These are phyloP conservation scores for Poecilia gillii DNA, from an alignment of 2,797 vertebrate species.

Conservation along the genomic window DNA sequence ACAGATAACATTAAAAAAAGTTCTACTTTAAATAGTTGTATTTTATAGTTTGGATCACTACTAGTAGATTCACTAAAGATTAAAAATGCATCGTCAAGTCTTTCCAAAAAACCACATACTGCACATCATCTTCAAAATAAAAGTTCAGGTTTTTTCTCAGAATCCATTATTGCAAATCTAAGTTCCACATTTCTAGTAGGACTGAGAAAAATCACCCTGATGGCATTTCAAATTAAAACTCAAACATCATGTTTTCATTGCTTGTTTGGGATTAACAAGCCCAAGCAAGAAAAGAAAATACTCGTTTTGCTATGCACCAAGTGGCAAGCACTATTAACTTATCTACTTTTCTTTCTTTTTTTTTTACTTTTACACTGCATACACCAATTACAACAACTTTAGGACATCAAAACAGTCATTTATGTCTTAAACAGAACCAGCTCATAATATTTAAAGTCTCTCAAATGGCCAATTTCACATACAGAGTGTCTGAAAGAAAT, in stretches of 20 bases:
- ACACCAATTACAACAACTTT: not conserved
- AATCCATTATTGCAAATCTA: not conserved
- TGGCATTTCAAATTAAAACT: not conserved
- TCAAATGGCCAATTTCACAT: slow-evolving; percentile 4
- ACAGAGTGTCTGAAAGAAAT: slow-evolving; percentile 25
- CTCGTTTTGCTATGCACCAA: not conserved
- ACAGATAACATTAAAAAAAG: not conserved
- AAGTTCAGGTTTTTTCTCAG: not conserved
- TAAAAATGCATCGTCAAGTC: not conserved
- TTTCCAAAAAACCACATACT: not conserved
- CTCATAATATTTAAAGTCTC: slow-evolving; percentile 7
- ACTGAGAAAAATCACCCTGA: not conserved
- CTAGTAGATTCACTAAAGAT: not conserved
- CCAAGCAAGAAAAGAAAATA: not conserved
- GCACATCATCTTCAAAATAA: not conserved
- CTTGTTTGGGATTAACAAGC: not conserved
- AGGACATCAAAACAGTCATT: slow-evolving; percentile 12
- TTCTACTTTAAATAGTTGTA: not conserved
- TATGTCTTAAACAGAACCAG: slow-evolving; percentile 23
- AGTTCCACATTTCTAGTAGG: not conserved
- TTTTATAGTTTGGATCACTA: not conserved
- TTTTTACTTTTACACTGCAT: not conserved
- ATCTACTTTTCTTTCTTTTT: not conserved
- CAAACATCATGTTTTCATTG: not conserved
- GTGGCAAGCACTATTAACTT: not conserved